Evolutionary conservation across 2,113 vertebrate genomes (phyloP), one percentile per base, ranked within the genome.

Genomic region (Galemys pyrenaicus): DNA sequence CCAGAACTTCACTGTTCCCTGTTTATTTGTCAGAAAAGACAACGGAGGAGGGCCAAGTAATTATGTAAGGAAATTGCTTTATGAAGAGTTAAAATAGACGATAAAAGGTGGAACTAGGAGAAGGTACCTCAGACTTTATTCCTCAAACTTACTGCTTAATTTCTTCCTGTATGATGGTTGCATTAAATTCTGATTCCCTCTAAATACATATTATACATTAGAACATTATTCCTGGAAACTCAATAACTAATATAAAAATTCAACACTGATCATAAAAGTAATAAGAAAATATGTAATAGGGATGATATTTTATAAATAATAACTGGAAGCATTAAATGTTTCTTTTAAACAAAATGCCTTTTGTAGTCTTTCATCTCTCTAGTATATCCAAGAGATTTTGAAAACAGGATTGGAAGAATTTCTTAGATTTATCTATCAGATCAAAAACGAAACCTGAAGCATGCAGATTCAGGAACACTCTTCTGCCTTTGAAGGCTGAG

Each of bases 71-170:
- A 3, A 22, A 19, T 68, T 83, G 10, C 64, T 90, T 83, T 94
- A 56, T 80, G 82, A 84, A 65, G 13, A 20, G 8, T 85, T 95
- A 71, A 84, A 94, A 85, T 49, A 77, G 22, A 73, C 80, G 37
- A 19, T 46, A 80, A 46, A 11, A 73, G 26, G 2, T 80, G 35
- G 54, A 83, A 78, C 58, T 35, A 58, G 44, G 74, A 64, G 11
- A 81, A 93, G 8, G 24, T 70, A 64, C 9, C 8, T 39, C 8
- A n/a, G 30, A 3, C 68, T 88, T 88, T 64, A 35, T 70, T 13
- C 9, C 12, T 80, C 58, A 41, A 32, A 62, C 65, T 92, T 84
- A 41, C 17, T 87, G 46, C 41, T 54, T 37, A 74, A 77, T 44
- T 91, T 54, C 13, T 51, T 83, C 58, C 44, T 54, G 4, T 75